Percentiles rank a stretch among this genome's conserved stretches.
phyloP scores from a whole-genome alignment of 1,140 invertebrate genomes.

The Hesperophylax magnus region DNA sequence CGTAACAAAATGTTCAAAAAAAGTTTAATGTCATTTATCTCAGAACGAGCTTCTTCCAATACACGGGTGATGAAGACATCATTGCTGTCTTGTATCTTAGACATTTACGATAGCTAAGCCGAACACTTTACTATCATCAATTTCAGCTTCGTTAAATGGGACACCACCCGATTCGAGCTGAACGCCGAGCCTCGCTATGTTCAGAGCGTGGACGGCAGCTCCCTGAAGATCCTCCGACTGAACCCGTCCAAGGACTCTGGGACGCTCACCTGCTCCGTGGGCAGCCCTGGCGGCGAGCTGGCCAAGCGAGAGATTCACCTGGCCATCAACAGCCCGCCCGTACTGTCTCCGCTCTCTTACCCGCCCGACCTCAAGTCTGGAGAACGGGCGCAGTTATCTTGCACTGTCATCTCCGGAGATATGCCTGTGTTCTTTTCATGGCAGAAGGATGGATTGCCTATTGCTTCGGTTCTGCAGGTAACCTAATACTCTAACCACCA shows the following conservation, averaged over 20 bases:
- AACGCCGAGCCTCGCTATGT: slow-evolving; percentile 64
- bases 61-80: too few species aligned
- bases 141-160: slow-evolving; percentile 68
- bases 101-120: too few species aligned
- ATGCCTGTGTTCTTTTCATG: slow-evolving; percentile 87
- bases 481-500: background rate
- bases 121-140: background rate
- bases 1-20: too few species aligned
- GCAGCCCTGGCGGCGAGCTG: slow-evolving; percentile 79
- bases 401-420: slow-evolving; percentile 88
- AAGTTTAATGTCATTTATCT: too few species aligned
- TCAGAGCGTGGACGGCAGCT: slow-evolving; percentile 73
- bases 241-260: slow-evolving; percentile 71
- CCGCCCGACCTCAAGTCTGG: slow-evolving; percentile 82
- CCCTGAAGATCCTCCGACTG: slow-evolving; percentile 80
- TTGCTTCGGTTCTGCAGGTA: slow-evolving; percentile 71
- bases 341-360: slow-evolving; percentile 82
- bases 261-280: slow-evolving; percentile 83
- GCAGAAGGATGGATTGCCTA: slow-evolving; percentile 80
- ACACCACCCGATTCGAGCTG: slow-evolving; percentile 61
- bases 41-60: too few species aligned
- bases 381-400: slow-evolving; percentile 85
- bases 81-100: too few species aligned
- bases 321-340: slow-evolving; percentile 79
- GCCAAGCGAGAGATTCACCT: slow-evolving; percentile 76